Base-by-base conservation (phyloP, 2,797 vertebrate genomes). In the Pipistrellus nathusii region DNA sequence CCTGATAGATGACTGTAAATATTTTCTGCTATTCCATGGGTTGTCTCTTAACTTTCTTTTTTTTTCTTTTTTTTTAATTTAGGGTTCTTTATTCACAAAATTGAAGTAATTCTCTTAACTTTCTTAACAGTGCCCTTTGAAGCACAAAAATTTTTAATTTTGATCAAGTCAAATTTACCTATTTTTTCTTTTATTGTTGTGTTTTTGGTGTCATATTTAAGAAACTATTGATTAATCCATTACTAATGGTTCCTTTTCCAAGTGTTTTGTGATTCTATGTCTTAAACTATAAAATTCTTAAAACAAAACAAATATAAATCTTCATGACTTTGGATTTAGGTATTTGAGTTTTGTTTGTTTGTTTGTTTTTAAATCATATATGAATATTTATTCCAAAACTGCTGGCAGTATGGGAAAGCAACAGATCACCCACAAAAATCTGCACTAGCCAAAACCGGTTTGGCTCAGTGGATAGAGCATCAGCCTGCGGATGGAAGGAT, bases 281-380 rank as follows among this genome's bases (percentile, higher is more conserved):
- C 55, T 83, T 66, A 82, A 21, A 66, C n/a, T 66, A 73, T 66
- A 66, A 88, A 88, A 95, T 15, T 92, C 93, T 75, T 55, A 85
- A 76, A 83, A 11, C 18, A 69, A 94, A 91, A 77, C 51, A 75
- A 85, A 12, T 82, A 62, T 76, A 87, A 91, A 94, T 81, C 14
- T 90, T 91, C 27, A 57, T 85, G 69, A 82, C 51, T n/a, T 91
- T 51, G 44, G 59, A 69, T 44, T 83, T 87, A 83, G 21, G 35
- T 62, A 51, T 88, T 82, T 55, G 41, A 80, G 23, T 4, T 5
- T 64, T 93, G 57, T 83, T 84, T 78, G 44, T 78, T 57, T 59
- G 27, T 59, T 62, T 62, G 30, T 62, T 59, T 57, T 57, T 23
- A 23, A 59, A 62, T 62, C 59, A 62, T 15, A 30, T 30, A 62